Evolutionary conservation across 2,888 invertebrate species (phyloP), one percentile per base, ranked within the genome.

Genomic region (Phasia obesa): DNA sequence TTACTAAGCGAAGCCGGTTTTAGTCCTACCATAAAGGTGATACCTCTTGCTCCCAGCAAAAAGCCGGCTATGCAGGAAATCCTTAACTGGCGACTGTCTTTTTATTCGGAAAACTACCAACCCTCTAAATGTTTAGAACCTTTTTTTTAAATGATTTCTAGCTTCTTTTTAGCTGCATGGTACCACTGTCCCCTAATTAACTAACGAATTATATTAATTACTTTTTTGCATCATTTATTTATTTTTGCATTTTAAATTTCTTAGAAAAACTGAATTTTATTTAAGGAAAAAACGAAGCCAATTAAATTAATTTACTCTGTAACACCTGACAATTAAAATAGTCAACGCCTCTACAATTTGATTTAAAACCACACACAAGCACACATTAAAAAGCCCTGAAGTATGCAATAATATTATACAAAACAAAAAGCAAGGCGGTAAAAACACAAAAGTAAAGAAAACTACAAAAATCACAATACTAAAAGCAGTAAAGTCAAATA

Each of bases 291-390:
- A 23, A n/a, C n/a, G n/a, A 23, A 17, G 9, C 44, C 44, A 75
- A 75, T 75, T 75, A 49, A 57, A 49, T 17, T 49, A 65, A 57
- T 47, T 65, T 23, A 9, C 19, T 44, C 25, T 49, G 25, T 47
- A 55, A 75, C 74, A 64, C 55, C 74, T 57, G 23, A 15, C 55
- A 75, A 75, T 75, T 75, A 75, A 57, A 75, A 44, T 6, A 19
- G 27, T 57, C 57, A 65, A 75, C 65, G 57, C 57, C 65, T 47
- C 5, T 47, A 11, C 15, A 55, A 44, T 64, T 55, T 64, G 9
- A 64, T 42, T 69, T 21, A 19, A 11, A 51, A 21, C 55, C 25
- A 21, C 64, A 21, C 64, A 73, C 21, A 27, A 17, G 2, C 35
- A 70, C 23, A 55, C n/a, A 42, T 23, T 11, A 17, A 38, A 15